Base-by-base conservation (phyloP, 2,888 invertebrate genomes). In the Dysmachus trigonus region DNA sequence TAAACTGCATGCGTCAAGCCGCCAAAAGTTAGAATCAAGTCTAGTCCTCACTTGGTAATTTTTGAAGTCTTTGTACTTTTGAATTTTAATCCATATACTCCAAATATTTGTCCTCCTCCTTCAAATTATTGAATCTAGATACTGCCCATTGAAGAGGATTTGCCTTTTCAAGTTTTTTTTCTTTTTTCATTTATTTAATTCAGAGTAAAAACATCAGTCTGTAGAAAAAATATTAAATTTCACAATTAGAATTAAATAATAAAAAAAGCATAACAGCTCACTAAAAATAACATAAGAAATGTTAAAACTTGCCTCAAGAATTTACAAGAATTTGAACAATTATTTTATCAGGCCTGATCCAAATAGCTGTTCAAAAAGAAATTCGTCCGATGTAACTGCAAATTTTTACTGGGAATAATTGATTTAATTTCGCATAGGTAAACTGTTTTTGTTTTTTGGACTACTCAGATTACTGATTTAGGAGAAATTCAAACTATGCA, bases 1-100 rank as follows among this genome's bases (percentile, higher is more conserved):
- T 77, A 47, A 77, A 47, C 77, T 77, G 51, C 47, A 77, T 77
- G 77, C 77, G 47, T 47, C 77, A 77, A 51, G 47, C 30, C 22
- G 2, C 31, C 47, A 27, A 77, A 76, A 47, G 77, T 47, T 47
- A 15, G 10, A 22, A 27, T 38, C 41, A 22, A 4, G 15, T 51
- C 6, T 0, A 27, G 47, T 77, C 77, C 15, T 47, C 30, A 47
- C 31, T 41, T 41, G 3, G 2, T 77, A 13, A 0, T 7, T 27
- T 30, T 77, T 47, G 27, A 5, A 22, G 38, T 8, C 2, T 15
- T 15, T 22, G 27, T 13, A 1, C 13, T 77, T 77, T 77, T 47
- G 47, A 77, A 47, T 41, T 77, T 77, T 5, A 3, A 1, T 47
- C 5, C 31, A 31, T 38, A 18, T 33, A 74, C 74, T 74, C 13